Evolutionary conservation across 2,113 vertebrate species (phyloP).

Genomic region (Crotalus tigris): DNA sequence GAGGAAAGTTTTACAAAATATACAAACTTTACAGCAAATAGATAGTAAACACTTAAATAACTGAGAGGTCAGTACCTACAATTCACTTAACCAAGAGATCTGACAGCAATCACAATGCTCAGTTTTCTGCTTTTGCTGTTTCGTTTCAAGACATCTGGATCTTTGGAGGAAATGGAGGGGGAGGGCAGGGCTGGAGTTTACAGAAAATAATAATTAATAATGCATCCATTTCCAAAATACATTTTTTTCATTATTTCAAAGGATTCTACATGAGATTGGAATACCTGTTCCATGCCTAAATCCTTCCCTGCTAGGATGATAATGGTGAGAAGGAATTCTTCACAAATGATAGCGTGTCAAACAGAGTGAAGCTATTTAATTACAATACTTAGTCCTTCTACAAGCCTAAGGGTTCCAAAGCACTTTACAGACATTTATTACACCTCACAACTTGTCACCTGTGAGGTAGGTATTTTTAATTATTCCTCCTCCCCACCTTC

Average conservation of each 20-base stretch:
- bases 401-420: slow-evolving; percentile 17
- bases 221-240: neutral
- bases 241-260: neutral
- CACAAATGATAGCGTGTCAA: neutral
- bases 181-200: neutral
- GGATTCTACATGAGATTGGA: neutral
- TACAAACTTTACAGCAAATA: slow-evolving; percentile 83
- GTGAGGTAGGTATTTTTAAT: slow-evolving; percentile 41
- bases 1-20: slow-evolving; percentile 74
- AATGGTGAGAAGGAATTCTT: neutral
- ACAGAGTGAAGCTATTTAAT: neutral
- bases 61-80: slow-evolving; percentile 76
- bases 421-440: slow-evolving; percentile 21
- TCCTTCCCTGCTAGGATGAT: neutral
- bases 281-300: slow-evolving; percentile 1
- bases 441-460: slow-evolving; percentile 10
- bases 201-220: neutral
- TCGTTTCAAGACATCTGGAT: slow-evolving; percentile 39
- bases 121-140: slow-evolving; percentile 13
- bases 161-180: slow-evolving; percentile 29
- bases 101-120: slow-evolving; percentile 60
- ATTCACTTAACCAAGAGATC: slow-evolving; percentile 72
- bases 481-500: accelerated
- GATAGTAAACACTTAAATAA: slow-evolving; percentile 82
- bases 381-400: neutral